Conservation (phyloP, 2,888 invertebrate genomes). For the Lasioglossum vierecki region DNA sequence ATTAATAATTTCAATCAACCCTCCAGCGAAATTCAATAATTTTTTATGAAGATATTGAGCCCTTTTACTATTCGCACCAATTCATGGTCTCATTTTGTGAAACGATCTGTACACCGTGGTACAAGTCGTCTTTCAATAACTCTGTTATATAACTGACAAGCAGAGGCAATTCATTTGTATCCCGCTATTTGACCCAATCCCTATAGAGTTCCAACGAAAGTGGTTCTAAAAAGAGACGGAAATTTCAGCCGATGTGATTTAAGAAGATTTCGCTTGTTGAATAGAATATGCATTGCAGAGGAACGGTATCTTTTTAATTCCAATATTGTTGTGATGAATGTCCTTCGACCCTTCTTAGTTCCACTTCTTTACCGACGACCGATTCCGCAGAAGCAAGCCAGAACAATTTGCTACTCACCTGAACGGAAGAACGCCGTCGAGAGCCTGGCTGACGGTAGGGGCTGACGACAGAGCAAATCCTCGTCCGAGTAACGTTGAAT, state of each 20-base stretch:
- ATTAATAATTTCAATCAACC: not conserved
- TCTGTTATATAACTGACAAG: not conserved
- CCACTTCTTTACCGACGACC: constrained; percentile 13
- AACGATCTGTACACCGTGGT: not conserved
- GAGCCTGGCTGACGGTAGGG: constrained; percentile 94
- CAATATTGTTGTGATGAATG: not conserved
- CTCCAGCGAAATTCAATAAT: not conserved
- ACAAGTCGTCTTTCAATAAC: not conserved
- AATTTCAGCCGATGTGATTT: not conserved
- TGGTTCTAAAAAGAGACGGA: not conserved
- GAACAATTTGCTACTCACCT: constrained; percentile 86
- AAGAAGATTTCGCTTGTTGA: not conserved
- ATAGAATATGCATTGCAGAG: not conserved
- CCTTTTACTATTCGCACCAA: not conserved
- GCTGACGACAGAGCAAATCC: constrained; percentile 95
- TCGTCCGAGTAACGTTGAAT: constrained; percentile 92
- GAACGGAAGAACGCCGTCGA: constrained; percentile 94
- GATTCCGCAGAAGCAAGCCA: not conserved
- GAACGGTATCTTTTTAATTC: not conserved
- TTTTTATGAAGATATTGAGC: not conserved
- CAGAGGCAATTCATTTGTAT: not conserved
- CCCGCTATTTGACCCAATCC: not conserved
- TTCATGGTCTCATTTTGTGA: not conserved
- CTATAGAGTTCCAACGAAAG: not conserved
- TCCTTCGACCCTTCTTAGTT: constrained; percentile 7